Evolutionary conservation across 2,797 vertebrate genomes (phyloP).

Genomic region (Florisuga fusca): DNA sequence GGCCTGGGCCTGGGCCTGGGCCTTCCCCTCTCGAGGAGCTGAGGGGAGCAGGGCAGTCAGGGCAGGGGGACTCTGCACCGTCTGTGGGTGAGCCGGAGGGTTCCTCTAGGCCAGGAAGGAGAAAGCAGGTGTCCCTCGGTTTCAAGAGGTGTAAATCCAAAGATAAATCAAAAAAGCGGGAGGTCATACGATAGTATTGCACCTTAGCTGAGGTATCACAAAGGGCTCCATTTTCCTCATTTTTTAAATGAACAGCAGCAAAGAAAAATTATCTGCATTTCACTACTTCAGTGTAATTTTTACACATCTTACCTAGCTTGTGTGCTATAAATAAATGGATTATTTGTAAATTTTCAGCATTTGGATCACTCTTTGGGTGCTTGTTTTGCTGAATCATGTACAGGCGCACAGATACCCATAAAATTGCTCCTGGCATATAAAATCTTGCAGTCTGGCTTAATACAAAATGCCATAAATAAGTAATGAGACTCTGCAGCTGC

Average conservation of each 20-base stretch:
- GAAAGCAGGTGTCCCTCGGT: fast-evolving
- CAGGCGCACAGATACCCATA: neutral
- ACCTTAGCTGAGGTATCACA: neutral
- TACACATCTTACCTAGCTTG: neutral
- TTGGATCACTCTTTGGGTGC: neutral
- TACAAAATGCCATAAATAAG: constrained; percentile 5
- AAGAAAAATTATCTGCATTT: neutral
- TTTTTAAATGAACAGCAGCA: neutral
- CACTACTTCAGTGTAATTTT: neutral
- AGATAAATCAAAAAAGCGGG: neutral
- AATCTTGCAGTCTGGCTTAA: neutral
- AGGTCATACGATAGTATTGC: fast-evolving
- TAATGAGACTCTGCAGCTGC: constrained; percentile 23
- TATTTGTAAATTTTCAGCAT: neutral
- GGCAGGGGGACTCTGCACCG: neutral
- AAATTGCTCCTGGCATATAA: neutral
- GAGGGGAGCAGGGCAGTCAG: neutral
- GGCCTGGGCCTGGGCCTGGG: neutral
- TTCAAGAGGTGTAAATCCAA: neutral
- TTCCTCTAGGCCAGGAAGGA: neutral
- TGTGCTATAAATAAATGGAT: neutral
- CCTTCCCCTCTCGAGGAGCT: too few species aligned
- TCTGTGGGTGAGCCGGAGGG: neutral
- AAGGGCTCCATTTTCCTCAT: fast-evolving
- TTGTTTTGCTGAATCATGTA: neutral